Percentiles rank a stretch among this genome's conserved stretches.
These are phyloP conservation scores for Dryocosmus kuriphilus DNA, from an alignment of 2,888 invertebrate genomes.

Conservation along the genomic window DNA sequence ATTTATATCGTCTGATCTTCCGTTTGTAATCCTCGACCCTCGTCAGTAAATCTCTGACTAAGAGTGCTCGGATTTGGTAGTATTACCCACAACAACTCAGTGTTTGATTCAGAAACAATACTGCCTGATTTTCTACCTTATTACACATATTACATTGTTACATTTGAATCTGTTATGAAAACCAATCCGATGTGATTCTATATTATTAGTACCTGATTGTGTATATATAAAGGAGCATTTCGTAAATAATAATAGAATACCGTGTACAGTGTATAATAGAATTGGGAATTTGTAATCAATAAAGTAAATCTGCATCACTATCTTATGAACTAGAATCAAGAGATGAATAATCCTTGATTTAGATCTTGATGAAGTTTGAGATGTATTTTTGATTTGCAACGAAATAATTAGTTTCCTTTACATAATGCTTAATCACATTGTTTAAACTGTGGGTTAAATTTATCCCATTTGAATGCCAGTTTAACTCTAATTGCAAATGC, in stretches of 20 bases:
- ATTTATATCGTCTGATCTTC: constrained; percentile 65
- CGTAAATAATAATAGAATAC: not conserved
- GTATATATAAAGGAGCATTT: not conserved
- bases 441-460: too few species aligned
- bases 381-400: too few species aligned
- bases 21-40: constrained; percentile 65
- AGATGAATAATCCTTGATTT: too few species aligned
- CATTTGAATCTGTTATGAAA: constrained; percentile 2
- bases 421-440: too few species aligned
- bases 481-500: constrained; percentile 15
- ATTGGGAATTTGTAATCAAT: too few species aligned
- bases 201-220: constrained; percentile 4
- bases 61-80: constrained; percentile 17
- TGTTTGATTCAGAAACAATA: constrained; percentile 30
- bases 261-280: too few species aligned
- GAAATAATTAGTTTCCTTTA: too few species aligned
- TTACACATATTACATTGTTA: too few species aligned
- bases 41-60: constrained; percentile 60
- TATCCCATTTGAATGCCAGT: too few species aligned
- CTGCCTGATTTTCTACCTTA: constrained; percentile 36
- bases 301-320: too few species aligned
- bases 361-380: too few species aligned
- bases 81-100: constrained; percentile 10
- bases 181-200: not conserved
- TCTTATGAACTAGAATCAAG: too few species aligned